Evolutionary conservation across 2,113 vertebrate genomes (phyloP).

Genomic region (Pardalotus punctatus): DNA sequence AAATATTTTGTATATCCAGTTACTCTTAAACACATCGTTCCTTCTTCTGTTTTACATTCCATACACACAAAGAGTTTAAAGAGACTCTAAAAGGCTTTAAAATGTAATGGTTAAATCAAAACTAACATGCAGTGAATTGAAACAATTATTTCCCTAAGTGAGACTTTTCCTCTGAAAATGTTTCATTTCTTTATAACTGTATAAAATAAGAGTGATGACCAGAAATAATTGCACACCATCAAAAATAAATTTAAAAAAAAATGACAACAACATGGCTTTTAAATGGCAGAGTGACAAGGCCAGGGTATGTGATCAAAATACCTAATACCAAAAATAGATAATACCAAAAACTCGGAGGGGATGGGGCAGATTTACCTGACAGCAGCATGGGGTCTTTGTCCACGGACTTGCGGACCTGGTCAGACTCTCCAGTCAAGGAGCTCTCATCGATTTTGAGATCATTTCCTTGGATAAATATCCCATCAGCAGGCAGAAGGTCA

Average conservation of each 20-base stretch:
- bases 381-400: slow-evolving; percentile 98
- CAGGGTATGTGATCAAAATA: not conserved
- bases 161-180: not conserved
- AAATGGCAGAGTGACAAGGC: not conserved
- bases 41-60: not conserved
- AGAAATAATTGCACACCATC: not conserved
- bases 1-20: not conserved
- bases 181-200: not conserved
- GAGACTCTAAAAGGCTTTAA: not conserved
- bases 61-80: not conserved
- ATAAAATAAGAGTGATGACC: not conserved
- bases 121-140: not conserved
- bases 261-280: accelerated
- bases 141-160: not conserved
- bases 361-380: slow-evolving; percentile 81
- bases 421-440: slow-evolving; percentile 96
- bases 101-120: not conserved
- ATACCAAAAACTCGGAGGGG: not conserved
- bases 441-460: slow-evolving; percentile 98
- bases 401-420: slow-evolving; percentile 92
- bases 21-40: not conserved
- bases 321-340: no score
- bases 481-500: slow-evolving; percentile 94
- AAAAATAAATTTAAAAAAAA: not conserved
- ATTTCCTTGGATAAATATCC: slow-evolving; percentile 96